Conservation (phyloP, 2,113 vertebrate genomes). For the Forbesichthys papilliferus region DNA sequence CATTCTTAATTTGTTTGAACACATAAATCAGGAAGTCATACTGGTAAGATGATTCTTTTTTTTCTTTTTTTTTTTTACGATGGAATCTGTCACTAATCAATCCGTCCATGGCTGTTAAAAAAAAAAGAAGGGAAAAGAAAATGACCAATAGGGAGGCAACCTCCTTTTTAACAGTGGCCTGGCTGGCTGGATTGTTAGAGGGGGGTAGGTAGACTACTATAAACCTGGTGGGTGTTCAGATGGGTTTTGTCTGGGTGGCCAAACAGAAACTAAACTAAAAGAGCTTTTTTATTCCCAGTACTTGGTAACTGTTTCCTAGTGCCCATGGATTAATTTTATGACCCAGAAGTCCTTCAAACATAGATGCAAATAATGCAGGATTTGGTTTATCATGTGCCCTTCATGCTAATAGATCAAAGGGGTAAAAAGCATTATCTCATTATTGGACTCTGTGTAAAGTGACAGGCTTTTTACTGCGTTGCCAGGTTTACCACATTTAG, state of each 20-base stretch:
- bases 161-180: constrained; percentile 60
- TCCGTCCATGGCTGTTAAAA: constrained; percentile 64
- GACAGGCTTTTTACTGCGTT: constrained; percentile 48
- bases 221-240: constrained; percentile 49
- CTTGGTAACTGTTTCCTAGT: constrained; percentile 3
- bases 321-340: not conserved
- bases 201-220: constrained; percentile 44
- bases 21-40: not conserved
- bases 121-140: constrained; percentile 12
- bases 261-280: constrained; percentile 18
- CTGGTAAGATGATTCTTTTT: constrained; percentile 6
- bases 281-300: not conserved
- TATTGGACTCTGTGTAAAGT: constrained; percentile 28
- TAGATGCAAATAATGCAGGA: not conserved
- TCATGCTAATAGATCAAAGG: not conserved
- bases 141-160: constrained; percentile 44
- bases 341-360: not conserved
- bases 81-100: constrained; percentile 63
- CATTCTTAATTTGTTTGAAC: not conserved
- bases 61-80: constrained; percentile 5
- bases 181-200: constrained; percentile 5
- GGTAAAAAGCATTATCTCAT: not conserved
- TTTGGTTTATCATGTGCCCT: not conserved
- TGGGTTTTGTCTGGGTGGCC: constrained; percentile 43
- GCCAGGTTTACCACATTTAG: constrained; percentile 62